Base-by-base conservation (phyloP, 2,797 vertebrate genomes). In the Eutrigla gurnardus region DNA sequence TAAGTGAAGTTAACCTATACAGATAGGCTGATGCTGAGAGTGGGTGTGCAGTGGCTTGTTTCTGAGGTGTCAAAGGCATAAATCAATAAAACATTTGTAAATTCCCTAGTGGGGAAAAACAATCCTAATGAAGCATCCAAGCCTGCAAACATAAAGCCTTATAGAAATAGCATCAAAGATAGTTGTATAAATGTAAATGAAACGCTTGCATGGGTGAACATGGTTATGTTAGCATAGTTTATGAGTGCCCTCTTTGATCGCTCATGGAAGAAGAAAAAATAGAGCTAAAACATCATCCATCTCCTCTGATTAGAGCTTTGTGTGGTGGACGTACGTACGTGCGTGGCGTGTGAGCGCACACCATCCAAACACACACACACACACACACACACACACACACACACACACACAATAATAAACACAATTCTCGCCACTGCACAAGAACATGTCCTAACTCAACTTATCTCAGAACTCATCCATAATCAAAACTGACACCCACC, bases 401-500 rank as follows among this genome's bases (percentile, higher is more conserved):
- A 52, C n/a, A 77, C 61, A 54, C 64, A 1, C 25, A 25, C 25
- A 25, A 25, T 25, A 25, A 25, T 25, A 25, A 25, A 25, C 25
- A 75, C 60, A 7, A 59, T 66, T 80, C 42, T 15, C 52, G 78
- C 63, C 64, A 69, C 59, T 69, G 60, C 69, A 80, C 65, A 73
- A 83, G 78, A 88, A 86, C 86, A 89, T 82, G 84, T 88, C 80
- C 79, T 65, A 66, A 77, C 86, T 86, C 81, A 86, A 78, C 86
- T 89, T 85, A 92, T 91, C 78, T 86, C 76, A 77, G 77, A 89
- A 78, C 82, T 91, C 89, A 92, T 89, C 81, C 89, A 85, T 91
- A 92, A 93, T 91, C 83, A 90, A 88, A 92, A 86, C 65, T 90
- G 90, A 92, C 91, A 89, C 63, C 79, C 91, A 89, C 63, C 79